phyloP scores from a whole-genome alignment of 2,888 invertebrate species.

The Aporophyla lueneburgensis region DNA sequence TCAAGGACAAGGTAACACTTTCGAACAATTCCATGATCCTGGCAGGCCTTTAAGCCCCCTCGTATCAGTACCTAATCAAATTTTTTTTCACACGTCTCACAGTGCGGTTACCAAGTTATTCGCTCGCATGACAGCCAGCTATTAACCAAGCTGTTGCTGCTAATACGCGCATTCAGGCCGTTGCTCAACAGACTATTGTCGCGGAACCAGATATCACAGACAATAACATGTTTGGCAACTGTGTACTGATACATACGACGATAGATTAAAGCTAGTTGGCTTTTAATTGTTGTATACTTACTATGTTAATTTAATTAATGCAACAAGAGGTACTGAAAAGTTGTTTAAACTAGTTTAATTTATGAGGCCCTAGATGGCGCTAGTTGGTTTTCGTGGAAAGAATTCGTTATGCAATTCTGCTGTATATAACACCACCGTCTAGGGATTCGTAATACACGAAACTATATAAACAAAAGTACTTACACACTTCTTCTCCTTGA shows the following conservation, averaged over 20 bases:
- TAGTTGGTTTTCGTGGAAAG: background rate
- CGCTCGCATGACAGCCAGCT: slow-evolving; percentile 70
- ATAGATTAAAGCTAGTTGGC: slow-evolving; percentile 27
- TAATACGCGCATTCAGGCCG: slow-evolving; percentile 68
- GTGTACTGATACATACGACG: slow-evolving; percentile 39
- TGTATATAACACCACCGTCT: background rate
- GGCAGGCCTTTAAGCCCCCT: background rate
- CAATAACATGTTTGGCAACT: slow-evolving; percentile 68
- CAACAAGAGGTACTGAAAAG: background rate
- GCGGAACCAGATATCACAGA: slow-evolving; percentile 69
- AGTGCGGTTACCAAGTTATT: slow-evolving; percentile 62
- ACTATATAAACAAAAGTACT: background rate
- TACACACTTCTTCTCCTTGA: background rate
- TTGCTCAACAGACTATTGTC: slow-evolving; percentile 73
- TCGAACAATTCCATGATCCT: too few relatives aligned
- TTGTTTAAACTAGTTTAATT: background rate
- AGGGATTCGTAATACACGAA: background rate
- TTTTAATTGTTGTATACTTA: slow-evolving; percentile 31
- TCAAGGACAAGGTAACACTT: too few relatives aligned
- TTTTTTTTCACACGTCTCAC: slow-evolving; percentile 50
- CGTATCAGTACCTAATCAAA: background rate
- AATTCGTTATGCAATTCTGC: background rate
- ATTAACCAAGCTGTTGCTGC: slow-evolving; percentile 61
- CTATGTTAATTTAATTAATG: slow-evolving; percentile 5
- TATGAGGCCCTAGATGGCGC: slow-evolving; percentile 4